Base-by-base conservation (phyloP, 2,797 vertebrate genomes). In the Tarsius wallacei region DNA sequence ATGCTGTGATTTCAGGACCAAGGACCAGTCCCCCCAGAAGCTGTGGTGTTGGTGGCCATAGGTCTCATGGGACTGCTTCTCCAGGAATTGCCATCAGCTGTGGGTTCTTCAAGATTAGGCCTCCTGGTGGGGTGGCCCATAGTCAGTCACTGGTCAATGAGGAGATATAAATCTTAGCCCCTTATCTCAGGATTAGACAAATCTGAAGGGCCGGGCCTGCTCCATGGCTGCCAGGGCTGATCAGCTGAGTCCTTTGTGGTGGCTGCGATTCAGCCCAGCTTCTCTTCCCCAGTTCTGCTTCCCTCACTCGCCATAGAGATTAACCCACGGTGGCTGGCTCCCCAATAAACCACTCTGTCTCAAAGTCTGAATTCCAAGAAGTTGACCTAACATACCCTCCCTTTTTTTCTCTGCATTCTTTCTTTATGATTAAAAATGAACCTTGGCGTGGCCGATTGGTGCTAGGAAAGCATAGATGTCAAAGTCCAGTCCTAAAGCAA, bases 351-450 rank as follows among this genome's bases (percentile, higher is more conserved):
- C 42, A 74, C 19, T 83, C 55, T 83, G 12, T 71, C 49, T 85
- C 70, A 63, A 55, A 87, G 36, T 73, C 63, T 74, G 63, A 91
- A 77, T 95, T 95, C 55, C 64, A 84, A 90, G 59, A 97, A 95
- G 47, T 16, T 21, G 7, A 31, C 17, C 64, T 59, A 74, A 42
- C 24, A 63, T 12, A 73, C 47, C 21, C 26, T 33, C 42, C 47
- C 31, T 66, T 47, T 87, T 87, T 76, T 64, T 33, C 14, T 77
- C 57, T 85, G 36, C 55, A 80, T 81, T 74, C 26, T 59, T 85
- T 91, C 33, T 93, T 87, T 76, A 16, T 66, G 63, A 74, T 63
- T 77, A 78, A 96, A 94, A 91, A 53, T 49, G 53, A 87, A 55
- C 16, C 17, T 61, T 68, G 21, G 21, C 31, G 22, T 49, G 21